phyloP scores from a whole-genome alignment of 2,113 vertebrate genomes.

The Entosphenus tridentatus region DNA sequence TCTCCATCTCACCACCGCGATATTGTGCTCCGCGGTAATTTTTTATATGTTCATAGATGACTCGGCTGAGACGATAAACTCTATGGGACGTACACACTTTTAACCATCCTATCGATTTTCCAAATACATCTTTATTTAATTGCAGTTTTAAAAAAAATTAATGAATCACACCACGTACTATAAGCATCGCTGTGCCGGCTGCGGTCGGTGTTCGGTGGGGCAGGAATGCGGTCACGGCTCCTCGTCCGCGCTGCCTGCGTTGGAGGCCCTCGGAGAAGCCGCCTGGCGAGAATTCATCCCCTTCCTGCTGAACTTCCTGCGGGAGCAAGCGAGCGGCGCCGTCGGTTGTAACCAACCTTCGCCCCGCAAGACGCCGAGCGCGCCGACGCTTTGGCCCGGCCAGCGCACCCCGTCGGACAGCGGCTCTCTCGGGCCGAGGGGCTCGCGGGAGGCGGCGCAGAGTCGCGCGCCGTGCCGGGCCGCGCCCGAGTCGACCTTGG shows the following conservation, averaged over 20 bases:
- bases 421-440: too few relatives aligned
- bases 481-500: too few relatives aligned
- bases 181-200: not conserved
- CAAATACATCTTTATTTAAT: not conserved
- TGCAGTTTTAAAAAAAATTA: not conserved
- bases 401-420: too few relatives aligned
- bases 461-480: too few relatives aligned
- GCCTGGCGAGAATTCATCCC: slow-evolving; percentile 56
- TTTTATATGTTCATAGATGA: too few relatives aligned
- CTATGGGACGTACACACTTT: too few relatives aligned
- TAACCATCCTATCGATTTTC: not conserved
- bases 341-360: slow-evolving; percentile 66
- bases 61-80: too few relatives aligned
- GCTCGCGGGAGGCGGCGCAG: too few relatives aligned
- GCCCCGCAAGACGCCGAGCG: slow-evolving; percentile 53
- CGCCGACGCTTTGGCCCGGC: slow-evolving; percentile 20
- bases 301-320: slow-evolving; percentile 72
- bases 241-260: slow-evolving; percentile 25
- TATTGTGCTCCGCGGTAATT: too few relatives aligned
- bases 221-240: slow-evolving; percentile 15
- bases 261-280: too few relatives aligned
- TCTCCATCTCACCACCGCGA: too few relatives aligned
- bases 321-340: slow-evolving; percentile 64
- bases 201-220: slow-evolving; percentile 20
- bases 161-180: not conserved